Evolutionary conservation across 2,888 invertebrate species (phyloP), one percentile per base, ranked within the genome.

Genomic region (Branchellion lobata): DNA sequence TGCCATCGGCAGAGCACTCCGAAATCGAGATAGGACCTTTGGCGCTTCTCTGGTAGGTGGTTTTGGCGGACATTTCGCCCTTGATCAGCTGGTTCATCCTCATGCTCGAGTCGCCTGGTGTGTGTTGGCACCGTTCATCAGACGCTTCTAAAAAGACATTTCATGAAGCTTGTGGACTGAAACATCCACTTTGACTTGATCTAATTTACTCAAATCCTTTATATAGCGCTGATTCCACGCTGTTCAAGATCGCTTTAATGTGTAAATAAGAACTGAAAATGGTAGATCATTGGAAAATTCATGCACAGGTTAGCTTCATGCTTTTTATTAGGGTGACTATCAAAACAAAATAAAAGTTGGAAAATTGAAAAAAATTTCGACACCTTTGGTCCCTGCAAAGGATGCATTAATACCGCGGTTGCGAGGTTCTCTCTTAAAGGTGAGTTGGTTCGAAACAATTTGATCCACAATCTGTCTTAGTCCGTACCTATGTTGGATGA

Each of bases 1-100:
- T 88, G 77, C 89, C 89, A 80, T 89, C 88, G 3, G 88, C 87
- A 79, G 85, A 85, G 76, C 88, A 88, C 83, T 89, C 89, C 57
- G 86, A 82, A 81, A 89, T 88, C 79, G 87, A 86, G 40, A 89
- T 86, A 34, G 88, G 88, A 47, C 89, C 89, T 83, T 88, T 89
- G 79, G 89, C 89, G 51, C 87, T 88, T 80, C 89, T 85, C 84
- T 89, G 89, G 87, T 89, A 89, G 18, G 89, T 89, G 0, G 89
- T 89, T 84, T 89, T 89, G 57, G 89, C 89, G 11, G 88, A 88
- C 80, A 88, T 88, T 82, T 89, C 89, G 1, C 89, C 87, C 73
- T 86, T 84, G 84, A 87, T 86, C 84, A 87, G 85, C 81, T 85
- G 80, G 77, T 80, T 81, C 69, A 81, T 83, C 72, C 81, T 79